phyloP scores from a whole-genome alignment of 64 coral and sea anemone genomes.

The Platygyra sinensis region DNA sequence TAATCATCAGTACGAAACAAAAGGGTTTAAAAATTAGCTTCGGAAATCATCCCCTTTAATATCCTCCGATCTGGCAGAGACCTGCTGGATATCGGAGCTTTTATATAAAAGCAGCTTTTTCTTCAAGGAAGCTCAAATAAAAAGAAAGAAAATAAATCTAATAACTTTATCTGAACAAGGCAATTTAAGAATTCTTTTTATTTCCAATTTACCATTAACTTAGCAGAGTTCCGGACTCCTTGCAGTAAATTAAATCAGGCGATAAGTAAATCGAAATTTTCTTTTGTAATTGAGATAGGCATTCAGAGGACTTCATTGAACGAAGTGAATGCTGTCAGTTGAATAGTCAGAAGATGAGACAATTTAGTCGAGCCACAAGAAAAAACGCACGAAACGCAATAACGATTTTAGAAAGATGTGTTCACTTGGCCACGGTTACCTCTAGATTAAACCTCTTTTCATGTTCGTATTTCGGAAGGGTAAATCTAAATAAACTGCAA shows the following conservation, averaged over 20 bases:
- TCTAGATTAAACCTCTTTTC: background rate
- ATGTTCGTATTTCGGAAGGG: no score
- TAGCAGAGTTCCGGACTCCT: conserved; percentile 28
- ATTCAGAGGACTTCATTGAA: background rate
- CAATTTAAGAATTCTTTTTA: conserved; percentile 7
- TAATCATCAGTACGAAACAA: conserved; percentile 38
- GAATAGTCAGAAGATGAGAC: background rate
- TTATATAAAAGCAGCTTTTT: conserved; percentile 4
- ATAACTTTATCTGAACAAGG: conserved; percentile 29
- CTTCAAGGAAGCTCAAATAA: conserved; percentile 11
- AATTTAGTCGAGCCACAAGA: conserved; percentile 6
- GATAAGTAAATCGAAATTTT: conserved; percentile 18
- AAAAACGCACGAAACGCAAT: background rate
- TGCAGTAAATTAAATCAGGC: conserved; percentile 29
- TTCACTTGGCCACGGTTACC: background rate
- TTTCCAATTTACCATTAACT: conserved; percentile 30
- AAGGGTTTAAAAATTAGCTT: conserved; percentile 37
- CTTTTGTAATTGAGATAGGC: conserved; percentile 33
- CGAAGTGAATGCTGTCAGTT: background rate
- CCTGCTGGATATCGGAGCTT: conserved; percentile 23
- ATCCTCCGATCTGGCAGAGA: conserved; percentile 19
- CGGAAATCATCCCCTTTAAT: conserved; percentile 51
- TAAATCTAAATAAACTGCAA: no score
- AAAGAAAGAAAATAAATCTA: conserved; percentile 23
- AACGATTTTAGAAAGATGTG: background rate